Conservation (phyloP, 2,113 vertebrate species). For the Hippocampus guttulatus region DNA sequence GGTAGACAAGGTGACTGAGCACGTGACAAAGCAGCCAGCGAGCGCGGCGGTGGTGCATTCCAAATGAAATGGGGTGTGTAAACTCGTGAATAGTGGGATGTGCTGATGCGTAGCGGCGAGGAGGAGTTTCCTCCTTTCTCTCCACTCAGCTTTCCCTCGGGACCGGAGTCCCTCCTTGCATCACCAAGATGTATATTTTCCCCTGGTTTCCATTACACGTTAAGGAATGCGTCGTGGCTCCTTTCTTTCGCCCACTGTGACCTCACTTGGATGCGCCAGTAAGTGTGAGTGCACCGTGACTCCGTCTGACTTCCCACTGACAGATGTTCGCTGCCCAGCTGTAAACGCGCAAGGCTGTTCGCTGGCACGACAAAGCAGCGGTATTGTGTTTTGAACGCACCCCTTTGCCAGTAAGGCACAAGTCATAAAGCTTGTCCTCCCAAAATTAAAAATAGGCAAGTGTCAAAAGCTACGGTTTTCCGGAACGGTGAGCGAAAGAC, state of each 20-base stretch:
- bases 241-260: conserved; percentile 40
- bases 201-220: conserved; percentile 32
- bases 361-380: conserved; percentile 6
- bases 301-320: conserved; percentile 24
- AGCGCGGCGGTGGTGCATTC: conserved; percentile 41
- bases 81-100: conserved; percentile 60
- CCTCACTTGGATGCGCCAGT: conserved; percentile 48
- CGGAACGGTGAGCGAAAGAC: neutral
- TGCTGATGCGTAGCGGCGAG: conserved; percentile 51
- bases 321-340: conserved; percentile 33
- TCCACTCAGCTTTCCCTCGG: conserved; percentile 20
- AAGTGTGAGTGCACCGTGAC: conserved; percentile 27
- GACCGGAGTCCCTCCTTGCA: conserved; percentile 7
- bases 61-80: conserved; percentile 60
- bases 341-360: conserved; percentile 11
- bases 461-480: neutral
- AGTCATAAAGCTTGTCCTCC: neutral
- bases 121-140: conserved; percentile 51
- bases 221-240: conserved; percentile 50
- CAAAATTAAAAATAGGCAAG: neutral
- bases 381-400: conserved; percentile 6
- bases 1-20: conserved; percentile 29
- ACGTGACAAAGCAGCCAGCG: conserved; percentile 38
- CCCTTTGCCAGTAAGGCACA: neutral
- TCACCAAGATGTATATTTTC: conserved; percentile 23